phyloP scores from a whole-genome alignment of 2,113 vertebrate species.

The Phaethon lepturus region DNA sequence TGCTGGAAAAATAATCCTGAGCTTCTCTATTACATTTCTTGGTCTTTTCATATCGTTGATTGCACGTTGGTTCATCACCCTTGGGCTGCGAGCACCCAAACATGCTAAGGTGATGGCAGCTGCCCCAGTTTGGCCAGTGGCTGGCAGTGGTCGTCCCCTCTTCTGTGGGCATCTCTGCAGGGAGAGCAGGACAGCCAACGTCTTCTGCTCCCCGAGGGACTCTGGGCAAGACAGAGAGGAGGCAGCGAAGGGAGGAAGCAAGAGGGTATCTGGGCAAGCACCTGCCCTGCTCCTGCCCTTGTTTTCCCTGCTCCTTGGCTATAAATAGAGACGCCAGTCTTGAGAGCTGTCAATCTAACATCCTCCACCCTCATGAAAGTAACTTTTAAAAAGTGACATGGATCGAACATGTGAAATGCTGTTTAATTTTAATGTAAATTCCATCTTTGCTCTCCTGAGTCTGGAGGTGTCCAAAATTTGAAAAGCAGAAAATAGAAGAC shows the following conservation, averaged over 20 bases:
- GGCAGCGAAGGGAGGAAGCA: neutral
- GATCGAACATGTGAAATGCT: slow-evolving; percentile 35
- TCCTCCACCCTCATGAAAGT: slow-evolving; percentile 5
- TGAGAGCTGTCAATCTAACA: slow-evolving; percentile 1
- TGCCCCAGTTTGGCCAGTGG: neutral
- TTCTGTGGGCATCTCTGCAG: neutral
- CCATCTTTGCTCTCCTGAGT: slow-evolving; percentile 42
- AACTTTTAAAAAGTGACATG: slow-evolving; percentile 17
- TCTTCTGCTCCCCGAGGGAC: neutral
- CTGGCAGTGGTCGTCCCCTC: neutral
- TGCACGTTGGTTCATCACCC: accelerated
- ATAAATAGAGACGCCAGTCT: neutral
- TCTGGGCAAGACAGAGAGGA: neutral
- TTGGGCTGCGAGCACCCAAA: neutral
- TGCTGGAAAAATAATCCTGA: neutral
- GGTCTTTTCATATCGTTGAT: neutral
- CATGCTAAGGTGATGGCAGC: accelerated
- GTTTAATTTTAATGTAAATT: slow-evolving; percentile 67
- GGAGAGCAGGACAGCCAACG: neutral
- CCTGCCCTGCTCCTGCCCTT: neutral
- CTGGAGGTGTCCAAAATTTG: slow-evolving; percentile 59
- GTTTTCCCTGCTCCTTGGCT: neutral
- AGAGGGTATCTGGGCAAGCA: neutral
- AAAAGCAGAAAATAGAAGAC: slow-evolving; percentile 59
- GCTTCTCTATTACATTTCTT: neutral